A percentile compares a stretch with the other conserved stretches of the same genome.
Conservation (phyloP, 2,113 vertebrate genomes). For the Ciconia boyciana region DNA sequence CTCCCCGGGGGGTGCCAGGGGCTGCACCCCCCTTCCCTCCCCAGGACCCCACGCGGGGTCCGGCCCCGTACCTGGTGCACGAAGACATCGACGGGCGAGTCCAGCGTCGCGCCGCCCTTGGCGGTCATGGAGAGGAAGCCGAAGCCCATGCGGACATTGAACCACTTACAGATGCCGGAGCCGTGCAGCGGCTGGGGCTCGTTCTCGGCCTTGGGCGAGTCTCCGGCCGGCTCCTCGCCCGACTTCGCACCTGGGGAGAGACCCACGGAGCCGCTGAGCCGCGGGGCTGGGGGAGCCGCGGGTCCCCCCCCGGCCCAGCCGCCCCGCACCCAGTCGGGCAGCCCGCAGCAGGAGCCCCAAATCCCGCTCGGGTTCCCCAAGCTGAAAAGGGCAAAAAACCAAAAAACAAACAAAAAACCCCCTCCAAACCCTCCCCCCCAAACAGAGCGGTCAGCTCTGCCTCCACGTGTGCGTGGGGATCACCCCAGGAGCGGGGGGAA, state of each 20-base stretch:
- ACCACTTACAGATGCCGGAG: slow-evolving; percentile 94
- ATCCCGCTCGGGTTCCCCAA: background rate
- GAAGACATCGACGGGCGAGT: slow-evolving; percentile 94
- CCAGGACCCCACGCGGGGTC: fast-evolving
- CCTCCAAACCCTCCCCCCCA: too few relatives aligned
- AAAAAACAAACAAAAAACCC: background rate
- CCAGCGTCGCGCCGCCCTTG: slow-evolving; percentile 86
- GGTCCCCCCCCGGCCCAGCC: background rate
- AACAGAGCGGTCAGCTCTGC: background rate
- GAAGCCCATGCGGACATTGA: slow-evolving; percentile 98
- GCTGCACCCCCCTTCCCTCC: background rate
- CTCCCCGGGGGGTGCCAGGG: too few relatives aligned
- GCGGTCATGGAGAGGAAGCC: slow-evolving; percentile 97
- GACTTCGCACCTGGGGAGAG: slow-evolving; percentile 81
- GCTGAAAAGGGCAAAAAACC: background rate
- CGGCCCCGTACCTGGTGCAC: slow-evolving; percentile 89
- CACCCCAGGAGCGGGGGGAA: background rate
- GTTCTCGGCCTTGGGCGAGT: slow-evolving; percentile 72
- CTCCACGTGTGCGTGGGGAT: background rate
- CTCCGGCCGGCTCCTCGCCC: slow-evolving; percentile 76
- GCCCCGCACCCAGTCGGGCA: background rate
- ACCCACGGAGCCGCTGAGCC: background rate
- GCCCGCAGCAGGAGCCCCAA: background rate
- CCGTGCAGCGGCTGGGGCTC: slow-evolving; percentile 79
- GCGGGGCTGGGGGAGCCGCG: background rate